Evolutionary conservation across 2,113 vertebrate genomes (phyloP).

Genomic region (western clawed frog (Xenopus tropicalis)): DNA sequence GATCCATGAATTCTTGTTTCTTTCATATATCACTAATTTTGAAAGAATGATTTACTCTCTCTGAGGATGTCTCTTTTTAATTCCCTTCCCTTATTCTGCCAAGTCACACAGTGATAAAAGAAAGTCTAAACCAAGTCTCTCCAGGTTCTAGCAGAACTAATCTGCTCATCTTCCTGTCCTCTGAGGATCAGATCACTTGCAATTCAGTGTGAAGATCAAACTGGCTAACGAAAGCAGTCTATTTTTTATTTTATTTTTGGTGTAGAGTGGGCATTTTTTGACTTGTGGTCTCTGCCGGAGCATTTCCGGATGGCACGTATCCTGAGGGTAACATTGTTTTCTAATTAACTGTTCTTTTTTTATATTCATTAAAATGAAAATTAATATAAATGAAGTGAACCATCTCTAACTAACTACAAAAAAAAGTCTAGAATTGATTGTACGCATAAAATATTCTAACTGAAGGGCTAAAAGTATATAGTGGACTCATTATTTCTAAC

Average conservation of each 20-base stretch:
- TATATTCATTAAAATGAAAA: constrained; percentile 35
- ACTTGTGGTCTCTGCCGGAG: not conserved
- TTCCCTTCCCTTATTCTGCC: constrained; percentile 31
- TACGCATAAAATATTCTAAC: constrained; percentile 22
- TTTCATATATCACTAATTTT: constrained; percentile 23
- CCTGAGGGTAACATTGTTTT: constrained; percentile 25
- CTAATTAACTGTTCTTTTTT: constrained; percentile 29
- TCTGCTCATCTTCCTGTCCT: constrained; percentile 23
- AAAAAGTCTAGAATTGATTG: constrained; percentile 33
- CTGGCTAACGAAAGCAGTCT: constrained; percentile 32
- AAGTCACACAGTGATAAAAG: constrained; percentile 38
- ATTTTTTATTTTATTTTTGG: constrained; percentile 27
- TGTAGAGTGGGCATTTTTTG: constrained; percentile 2
- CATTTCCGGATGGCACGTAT: constrained; percentile 12
- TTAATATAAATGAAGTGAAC: constrained; percentile 32
- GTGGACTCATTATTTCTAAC: constrained; percentile 29
- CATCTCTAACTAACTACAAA: constrained; percentile 14
- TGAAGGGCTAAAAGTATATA: constrained; percentile 24
- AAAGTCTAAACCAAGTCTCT: constrained; percentile 27
- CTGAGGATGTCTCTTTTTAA: constrained; percentile 11
- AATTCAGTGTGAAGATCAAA: constrained; percentile 43
- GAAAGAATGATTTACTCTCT: constrained; percentile 20
- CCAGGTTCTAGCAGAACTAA: constrained; percentile 18
- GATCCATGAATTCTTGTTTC: not conserved
- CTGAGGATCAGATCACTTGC: constrained; percentile 37